Percentiles rank a stretch among this genome's conserved stretches.
These are phyloP conservation scores for Physocephala rufipes DNA, from an alignment of 2,888 invertebrate species.

Conservation along the genomic window DNA sequence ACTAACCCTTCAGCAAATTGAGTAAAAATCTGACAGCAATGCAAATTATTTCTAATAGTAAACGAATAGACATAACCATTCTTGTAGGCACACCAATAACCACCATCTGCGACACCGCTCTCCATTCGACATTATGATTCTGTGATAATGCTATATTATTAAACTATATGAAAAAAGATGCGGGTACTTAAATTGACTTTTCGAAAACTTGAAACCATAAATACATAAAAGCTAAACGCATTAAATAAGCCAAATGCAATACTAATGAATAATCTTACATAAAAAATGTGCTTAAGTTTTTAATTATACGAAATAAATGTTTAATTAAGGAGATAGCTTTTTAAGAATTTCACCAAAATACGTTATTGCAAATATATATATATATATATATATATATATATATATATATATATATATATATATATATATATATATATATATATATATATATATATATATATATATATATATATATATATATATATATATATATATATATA, in stretches of 20 bases:
- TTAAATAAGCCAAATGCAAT: neutral
- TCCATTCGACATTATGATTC: constrained; percentile 44
- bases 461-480: too few relatives aligned
- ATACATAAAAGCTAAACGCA: neutral
- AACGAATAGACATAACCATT: constrained; percentile 31
- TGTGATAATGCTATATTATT: constrained; percentile 43
- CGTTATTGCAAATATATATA: neutral
- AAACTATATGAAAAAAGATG: constrained; percentile 16
- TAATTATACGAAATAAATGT: too few relatives aligned
- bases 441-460: too few relatives aligned
- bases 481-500: too few relatives aligned
- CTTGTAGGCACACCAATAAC: constrained; percentile 16
- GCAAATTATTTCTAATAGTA: constrained; percentile 5
- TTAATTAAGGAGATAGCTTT: too few relatives aligned
- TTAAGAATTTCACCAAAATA: too few relatives aligned
- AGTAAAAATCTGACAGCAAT: neutral
- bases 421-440: neutral
- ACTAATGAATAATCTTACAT: neutral
- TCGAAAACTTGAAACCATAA: neutral
- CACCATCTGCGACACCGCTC: constrained; percentile 37
- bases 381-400: neutral
- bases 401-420: neutral
- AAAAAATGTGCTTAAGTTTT: too few relatives aligned
- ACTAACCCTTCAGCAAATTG: constrained; percentile 29
- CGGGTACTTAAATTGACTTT: constrained; percentile 9